Percentiles rank a stretch among this genome's conserved stretches.
phyloP scores from a whole-genome alignment of 2,113 vertebrate genomes.

The Charadrius vociferus region DNA sequence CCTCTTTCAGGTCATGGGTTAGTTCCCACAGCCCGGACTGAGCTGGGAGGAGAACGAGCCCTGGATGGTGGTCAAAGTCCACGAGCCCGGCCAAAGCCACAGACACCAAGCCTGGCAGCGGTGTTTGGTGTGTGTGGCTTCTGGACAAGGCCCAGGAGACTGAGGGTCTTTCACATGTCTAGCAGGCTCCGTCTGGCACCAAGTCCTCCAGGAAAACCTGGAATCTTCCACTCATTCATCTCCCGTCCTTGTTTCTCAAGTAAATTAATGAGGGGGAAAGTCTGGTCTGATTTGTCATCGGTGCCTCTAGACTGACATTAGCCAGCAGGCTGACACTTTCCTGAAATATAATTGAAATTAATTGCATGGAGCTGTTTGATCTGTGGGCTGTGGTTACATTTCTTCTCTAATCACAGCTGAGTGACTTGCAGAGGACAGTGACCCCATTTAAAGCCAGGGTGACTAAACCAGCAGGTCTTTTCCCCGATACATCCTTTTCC shows the following conservation, averaged over 20 bases:
- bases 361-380: conserved; percentile 35
- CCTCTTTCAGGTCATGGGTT: background rate
- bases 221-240: background rate
- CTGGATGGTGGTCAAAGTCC: background rate
- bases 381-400: background rate
- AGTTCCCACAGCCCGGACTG: background rate
- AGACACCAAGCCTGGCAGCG: background rate
- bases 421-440: background rate
- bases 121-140: background rate
- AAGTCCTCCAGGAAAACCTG: background rate
- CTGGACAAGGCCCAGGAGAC: background rate
- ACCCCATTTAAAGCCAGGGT: background rate
- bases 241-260: conserved; percentile 7
- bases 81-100: background rate
- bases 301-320: background rate
- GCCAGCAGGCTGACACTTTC: conserved; percentile 21
- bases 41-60: background rate
- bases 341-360: conserved; percentile 31
- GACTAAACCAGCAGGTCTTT: background rate
- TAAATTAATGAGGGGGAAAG: conserved; percentile 53
- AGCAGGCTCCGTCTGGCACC: background rate
- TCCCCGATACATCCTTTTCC: background rate
- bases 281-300: background rate
- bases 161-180: background rate
- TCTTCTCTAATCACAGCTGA: background rate